A percentile compares a stretch with the other conserved stretches of the same genome.
Conservation (phyloP, 2,888 invertebrate genomes). For the Pteria penguin region DNA sequence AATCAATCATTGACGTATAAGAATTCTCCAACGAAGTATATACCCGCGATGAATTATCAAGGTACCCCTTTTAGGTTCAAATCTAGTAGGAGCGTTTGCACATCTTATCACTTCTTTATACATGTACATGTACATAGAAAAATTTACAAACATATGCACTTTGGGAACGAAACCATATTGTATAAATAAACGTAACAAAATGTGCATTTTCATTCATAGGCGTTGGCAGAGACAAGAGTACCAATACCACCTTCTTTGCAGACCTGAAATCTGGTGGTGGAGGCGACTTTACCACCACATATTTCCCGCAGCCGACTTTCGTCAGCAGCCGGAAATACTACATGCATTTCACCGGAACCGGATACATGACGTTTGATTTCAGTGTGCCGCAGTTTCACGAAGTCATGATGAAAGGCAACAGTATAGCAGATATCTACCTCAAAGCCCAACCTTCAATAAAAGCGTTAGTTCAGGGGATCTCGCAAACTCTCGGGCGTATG, state of each 20-base stretch:
- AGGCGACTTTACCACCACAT: slow-evolving; percentile 72
- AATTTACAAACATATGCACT: too few relatives aligned
- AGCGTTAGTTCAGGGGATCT: slow-evolving; percentile 48
- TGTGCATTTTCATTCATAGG: slow-evolving; percentile 56
- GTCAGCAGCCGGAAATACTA: slow-evolving; percentile 65
- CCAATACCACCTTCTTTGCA: slow-evolving; percentile 66
- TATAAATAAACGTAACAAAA: too few relatives aligned
- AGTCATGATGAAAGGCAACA: slow-evolving; percentile 53
- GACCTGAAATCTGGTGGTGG: slow-evolving; percentile 58
- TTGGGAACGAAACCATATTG: too few relatives aligned
- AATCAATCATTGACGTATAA: too few relatives aligned
- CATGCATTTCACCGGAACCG: slow-evolving; percentile 63
- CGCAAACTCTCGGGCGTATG: slow-evolving; percentile 56
- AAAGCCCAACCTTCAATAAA: slow-evolving; percentile 42
- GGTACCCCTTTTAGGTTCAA: too few relatives aligned
- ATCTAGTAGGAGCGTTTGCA: too few relatives aligned
- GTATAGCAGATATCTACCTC: slow-evolving; percentile 50
- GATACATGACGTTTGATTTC: slow-evolving; percentile 70
- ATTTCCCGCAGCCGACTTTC: slow-evolving; percentile 74
- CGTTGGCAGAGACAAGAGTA: slow-evolving; percentile 72
- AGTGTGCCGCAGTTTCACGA: slow-evolving; percentile 61
- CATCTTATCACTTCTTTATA: too few relatives aligned
- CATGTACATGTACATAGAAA: too few relatives aligned
- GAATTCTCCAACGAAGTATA: too few relatives aligned
- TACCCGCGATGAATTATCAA: too few relatives aligned